A percentile compares a stretch with the other conserved stretches of the same genome.
Conservation (phyloP, 2,113 vertebrate species). For the Nesoenas mayeri region DNA sequence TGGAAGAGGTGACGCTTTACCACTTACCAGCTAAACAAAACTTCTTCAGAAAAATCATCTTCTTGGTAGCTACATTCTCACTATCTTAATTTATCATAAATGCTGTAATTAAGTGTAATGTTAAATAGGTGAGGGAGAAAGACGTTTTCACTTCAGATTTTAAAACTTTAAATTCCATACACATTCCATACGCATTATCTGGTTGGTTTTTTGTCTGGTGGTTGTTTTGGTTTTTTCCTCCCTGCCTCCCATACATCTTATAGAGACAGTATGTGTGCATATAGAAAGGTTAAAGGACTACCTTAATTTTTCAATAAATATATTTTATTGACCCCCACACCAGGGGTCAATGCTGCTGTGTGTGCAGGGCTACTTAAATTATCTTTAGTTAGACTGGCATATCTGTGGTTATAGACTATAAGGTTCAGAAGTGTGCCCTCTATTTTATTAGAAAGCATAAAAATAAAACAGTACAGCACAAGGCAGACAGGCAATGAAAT, state of each 20-base stretch:
- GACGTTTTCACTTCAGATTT: background rate
- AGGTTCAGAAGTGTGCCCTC: constrained; percentile 65
- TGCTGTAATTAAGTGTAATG: background rate
- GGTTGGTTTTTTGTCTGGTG: too few relatives aligned
- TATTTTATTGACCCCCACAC: background rate
- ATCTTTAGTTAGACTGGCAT: constrained; percentile 53
- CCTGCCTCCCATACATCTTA: background rate
- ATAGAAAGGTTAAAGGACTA: background rate
- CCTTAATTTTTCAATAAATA: background rate
- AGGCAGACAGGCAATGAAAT: constrained; percentile 69
- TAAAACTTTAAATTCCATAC: background rate
- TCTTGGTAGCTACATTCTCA: background rate
- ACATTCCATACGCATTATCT: background rate
- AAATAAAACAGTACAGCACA: constrained; percentile 62
- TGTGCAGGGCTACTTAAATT: constrained; percentile 58
- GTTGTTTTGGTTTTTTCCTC: background rate
- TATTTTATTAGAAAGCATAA: constrained; percentile 71
- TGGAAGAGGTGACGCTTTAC: background rate
- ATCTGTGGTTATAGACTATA: constrained; percentile 57
- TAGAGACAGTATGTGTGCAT: background rate
- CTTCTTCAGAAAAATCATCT: background rate
- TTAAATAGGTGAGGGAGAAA: background rate
- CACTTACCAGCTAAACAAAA: background rate
- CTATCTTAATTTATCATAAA: background rate
- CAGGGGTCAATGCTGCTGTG: background rate